Conservation (phyloP, 2,888 invertebrate species). For the Drosophila buzzatii region DNA sequence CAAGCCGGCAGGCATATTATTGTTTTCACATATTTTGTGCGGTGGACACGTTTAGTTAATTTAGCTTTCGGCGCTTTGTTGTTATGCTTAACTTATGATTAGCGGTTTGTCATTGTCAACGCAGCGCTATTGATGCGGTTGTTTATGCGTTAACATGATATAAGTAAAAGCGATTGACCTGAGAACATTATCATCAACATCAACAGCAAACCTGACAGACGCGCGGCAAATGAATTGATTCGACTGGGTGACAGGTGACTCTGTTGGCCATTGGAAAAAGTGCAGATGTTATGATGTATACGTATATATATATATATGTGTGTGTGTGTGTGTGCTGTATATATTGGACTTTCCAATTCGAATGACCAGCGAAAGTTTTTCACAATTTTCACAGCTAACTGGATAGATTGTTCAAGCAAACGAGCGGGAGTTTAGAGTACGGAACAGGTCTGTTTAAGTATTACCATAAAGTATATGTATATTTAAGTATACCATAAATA, state of each 20-base stretch:
- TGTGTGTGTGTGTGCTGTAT: background rate
- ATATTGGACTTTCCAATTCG: constrained; percentile 51
- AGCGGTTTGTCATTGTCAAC: constrained; percentile 73
- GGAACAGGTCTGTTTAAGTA: constrained; percentile 11
- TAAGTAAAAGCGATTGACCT: constrained; percentile 49
- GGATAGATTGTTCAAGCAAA: constrained; percentile 25
- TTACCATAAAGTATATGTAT: too few relatives aligned
- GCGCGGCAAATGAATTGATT: constrained; percentile 62
- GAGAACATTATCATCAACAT: constrained; percentile 23
- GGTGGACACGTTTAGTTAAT: constrained; percentile 70
- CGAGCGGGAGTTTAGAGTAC: constrained; percentile 21
- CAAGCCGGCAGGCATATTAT: constrained; percentile 35
- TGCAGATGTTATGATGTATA: constrained; percentile 43
- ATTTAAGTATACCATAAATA: constrained; percentile 1
- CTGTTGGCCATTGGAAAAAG: constrained; percentile 34
- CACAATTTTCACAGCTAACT: constrained; percentile 57
- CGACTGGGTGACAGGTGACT: constrained; percentile 28
- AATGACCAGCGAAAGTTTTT: constrained; percentile 62
- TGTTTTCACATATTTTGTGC: constrained; percentile 67
- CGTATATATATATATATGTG: background rate
- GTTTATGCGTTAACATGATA: constrained; percentile 51
- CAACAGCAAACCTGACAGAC: constrained; percentile 57
- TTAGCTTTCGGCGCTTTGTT: constrained; percentile 43
- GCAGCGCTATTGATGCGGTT: constrained; percentile 24
- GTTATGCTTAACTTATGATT: constrained; percentile 74